phyloP scores from a whole-genome alignment of 2,888 invertebrate genomes.

The Tupiocoris notatus region DNA sequence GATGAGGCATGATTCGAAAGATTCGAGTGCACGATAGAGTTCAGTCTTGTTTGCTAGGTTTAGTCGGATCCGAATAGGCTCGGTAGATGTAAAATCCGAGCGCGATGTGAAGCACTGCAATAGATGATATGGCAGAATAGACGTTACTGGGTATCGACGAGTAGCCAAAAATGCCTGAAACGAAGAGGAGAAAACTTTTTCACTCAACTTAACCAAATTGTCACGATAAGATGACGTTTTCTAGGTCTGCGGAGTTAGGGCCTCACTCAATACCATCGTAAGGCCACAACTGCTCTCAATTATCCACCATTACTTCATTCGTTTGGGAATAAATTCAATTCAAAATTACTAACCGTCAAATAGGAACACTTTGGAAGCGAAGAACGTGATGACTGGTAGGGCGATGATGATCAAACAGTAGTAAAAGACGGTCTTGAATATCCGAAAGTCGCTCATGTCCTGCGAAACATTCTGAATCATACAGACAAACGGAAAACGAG shows the following conservation, averaged over 20 bases:
- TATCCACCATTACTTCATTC: too few species aligned
- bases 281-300: too few species aligned
- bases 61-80: slow-evolving; percentile 63
- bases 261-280: too few species aligned
- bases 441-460: slow-evolving; percentile 68
- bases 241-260: too few species aligned
- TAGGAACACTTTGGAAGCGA: slow-evolving; percentile 65
- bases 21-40: background rate
- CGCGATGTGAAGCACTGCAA: slow-evolving; percentile 72
- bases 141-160: slow-evolving; percentile 67
- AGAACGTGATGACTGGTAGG: slow-evolving; percentile 73
- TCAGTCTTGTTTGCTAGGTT: slow-evolving; percentile 46
- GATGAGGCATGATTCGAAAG: background rate
- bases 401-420: slow-evolving; percentile 75
- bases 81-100: slow-evolving; percentile 74
- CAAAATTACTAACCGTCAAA: slow-evolving; percentile 66
- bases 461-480: slow-evolving; percentile 53
- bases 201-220: too few species aligned
- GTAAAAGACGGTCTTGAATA: slow-evolving; percentile 72
- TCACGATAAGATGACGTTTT: too few species aligned
- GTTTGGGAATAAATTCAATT: too few species aligned
- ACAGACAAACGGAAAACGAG: slow-evolving; percentile 6
- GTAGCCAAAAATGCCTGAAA: slow-evolving; percentile 57
- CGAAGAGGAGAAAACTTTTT: too few species aligned
- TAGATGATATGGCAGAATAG: slow-evolving; percentile 73